Conservation (phyloP, 1,140 invertebrate genomes). For the Mercenaria mercenaria region DNA sequence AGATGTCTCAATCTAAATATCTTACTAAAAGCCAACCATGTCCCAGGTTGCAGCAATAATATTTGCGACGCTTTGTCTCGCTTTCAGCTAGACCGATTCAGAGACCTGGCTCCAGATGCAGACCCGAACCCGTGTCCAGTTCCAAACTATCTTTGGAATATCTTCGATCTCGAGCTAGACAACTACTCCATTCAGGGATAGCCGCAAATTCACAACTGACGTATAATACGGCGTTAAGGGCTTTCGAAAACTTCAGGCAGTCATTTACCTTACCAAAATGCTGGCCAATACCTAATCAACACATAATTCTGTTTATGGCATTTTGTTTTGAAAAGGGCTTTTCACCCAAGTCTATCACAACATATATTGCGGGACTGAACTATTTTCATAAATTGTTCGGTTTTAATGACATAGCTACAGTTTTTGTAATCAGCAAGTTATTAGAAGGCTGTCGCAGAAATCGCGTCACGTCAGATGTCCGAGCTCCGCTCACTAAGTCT, state of each 20-base stretch:
- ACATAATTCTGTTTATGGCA: constrained; percentile 31
- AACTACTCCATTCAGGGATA: neutral
- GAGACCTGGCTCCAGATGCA: constrained; percentile 35
- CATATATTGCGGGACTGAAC: constrained; percentile 29
- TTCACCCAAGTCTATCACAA: constrained; percentile 11
- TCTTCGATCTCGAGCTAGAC: constrained; percentile 22
- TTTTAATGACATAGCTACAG: neutral
- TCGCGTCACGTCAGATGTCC: neutral
- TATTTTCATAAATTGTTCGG: constrained; percentile 37
- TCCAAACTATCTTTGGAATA: constrained; percentile 38
- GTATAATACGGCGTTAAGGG: neutral
- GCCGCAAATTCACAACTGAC: neutral
- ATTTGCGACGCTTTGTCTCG: constrained; percentile 54
- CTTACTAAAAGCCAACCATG: neutral
- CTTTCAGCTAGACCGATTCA: constrained; percentile 36
- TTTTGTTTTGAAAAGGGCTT: constrained; percentile 34
- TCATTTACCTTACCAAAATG: neutral
- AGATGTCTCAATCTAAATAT: constrained; percentile 39
- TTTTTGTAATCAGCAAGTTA: constrained; percentile 35
- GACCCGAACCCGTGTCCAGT: neutral
- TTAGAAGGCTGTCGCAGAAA: constrained; percentile 40
- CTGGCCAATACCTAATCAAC: neutral
- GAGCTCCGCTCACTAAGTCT: neutral
- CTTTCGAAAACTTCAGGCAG: neutral
- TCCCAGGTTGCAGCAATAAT: neutral